Evolutionary conservation across 1,140 invertebrate species (phyloP).

Genomic region (Helicoverpa zea): DNA sequence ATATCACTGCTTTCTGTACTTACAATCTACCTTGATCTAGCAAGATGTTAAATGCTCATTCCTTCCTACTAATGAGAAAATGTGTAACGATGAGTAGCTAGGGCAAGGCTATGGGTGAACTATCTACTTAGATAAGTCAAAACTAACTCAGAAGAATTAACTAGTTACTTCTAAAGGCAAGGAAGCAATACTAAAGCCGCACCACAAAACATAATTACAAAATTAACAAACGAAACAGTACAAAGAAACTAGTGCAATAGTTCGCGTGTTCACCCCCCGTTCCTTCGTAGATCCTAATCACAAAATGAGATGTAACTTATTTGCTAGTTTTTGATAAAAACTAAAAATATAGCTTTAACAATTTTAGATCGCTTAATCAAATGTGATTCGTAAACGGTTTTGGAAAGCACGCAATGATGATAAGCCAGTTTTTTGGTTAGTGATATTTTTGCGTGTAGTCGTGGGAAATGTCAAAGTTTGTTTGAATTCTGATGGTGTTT

Average conservation of each 20-base stretch:
- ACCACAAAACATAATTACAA: neutral
- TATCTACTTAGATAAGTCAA: too few relatives aligned
- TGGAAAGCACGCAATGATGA: slow-evolving; percentile 24
- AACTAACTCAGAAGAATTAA: too few relatives aligned
- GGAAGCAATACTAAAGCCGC: too few relatives aligned
- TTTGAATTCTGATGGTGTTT: neutral
- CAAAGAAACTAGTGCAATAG: slow-evolving; percentile 21
- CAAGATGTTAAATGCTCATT: too few relatives aligned
- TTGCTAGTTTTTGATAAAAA: slow-evolving; percentile 65
- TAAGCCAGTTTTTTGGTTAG: neutral
- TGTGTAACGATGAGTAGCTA: too few relatives aligned
- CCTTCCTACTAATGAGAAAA: too few relatives aligned
- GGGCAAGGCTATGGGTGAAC: too few relatives aligned
- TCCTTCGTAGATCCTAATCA: slow-evolving; percentile 69
- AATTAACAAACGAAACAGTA: slow-evolving; percentile 10
- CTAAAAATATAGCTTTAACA: slow-evolving; percentile 59
- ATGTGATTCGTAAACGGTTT: slow-evolving; percentile 40
- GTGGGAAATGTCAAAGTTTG: neutral
- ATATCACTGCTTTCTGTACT: too few relatives aligned
- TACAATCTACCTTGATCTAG: too few relatives aligned
- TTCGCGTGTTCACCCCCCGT: slow-evolving; percentile 64
- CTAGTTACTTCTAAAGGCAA: too few relatives aligned
- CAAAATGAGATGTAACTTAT: slow-evolving; percentile 75
- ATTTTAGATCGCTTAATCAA: slow-evolving; percentile 71
- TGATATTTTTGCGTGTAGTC: neutral